phyloP scores from a whole-genome alignment of 2,113 vertebrate genomes.

The Brevimyrus niger region DNA sequence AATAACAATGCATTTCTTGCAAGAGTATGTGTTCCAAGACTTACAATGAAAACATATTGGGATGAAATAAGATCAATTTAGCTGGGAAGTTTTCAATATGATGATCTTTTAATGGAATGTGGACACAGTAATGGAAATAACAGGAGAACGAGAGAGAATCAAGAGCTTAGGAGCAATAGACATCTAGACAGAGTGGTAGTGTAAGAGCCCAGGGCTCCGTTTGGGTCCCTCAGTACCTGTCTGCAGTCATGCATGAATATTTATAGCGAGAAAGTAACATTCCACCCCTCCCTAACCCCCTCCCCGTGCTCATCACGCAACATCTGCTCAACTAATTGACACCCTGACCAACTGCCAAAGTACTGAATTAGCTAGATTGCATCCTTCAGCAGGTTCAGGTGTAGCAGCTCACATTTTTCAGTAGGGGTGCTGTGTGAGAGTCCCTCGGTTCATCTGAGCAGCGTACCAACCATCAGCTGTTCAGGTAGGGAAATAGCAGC shows the following conservation, averaged over 20 bases:
- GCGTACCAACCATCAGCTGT: background rate
- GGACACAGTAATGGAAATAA: background rate
- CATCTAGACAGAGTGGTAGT: background rate
- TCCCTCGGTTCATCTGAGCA: background rate
- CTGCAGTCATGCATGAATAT: background rate
- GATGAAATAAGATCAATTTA: background rate
- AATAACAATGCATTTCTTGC: background rate
- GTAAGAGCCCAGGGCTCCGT: background rate
- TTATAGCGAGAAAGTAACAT: background rate
- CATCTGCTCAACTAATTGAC: slow-evolving; percentile 1
- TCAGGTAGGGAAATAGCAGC: background rate
- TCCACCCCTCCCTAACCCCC: background rate
- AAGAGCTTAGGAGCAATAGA: background rate
- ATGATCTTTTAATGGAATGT: slow-evolving; percentile 3
- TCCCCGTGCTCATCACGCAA: background rate
- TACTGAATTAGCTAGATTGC: background rate
- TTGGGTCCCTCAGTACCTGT: background rate
- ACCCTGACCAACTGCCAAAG: background rate
- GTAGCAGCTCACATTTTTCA: background rate
- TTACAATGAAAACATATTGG: background rate
- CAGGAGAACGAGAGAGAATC: background rate
- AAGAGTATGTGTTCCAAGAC: background rate
- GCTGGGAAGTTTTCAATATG: background rate
- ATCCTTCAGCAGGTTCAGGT: background rate
- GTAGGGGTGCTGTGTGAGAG: background rate